phyloP scores from a whole-genome alignment of 2,113 vertebrate species.

The Atrichornis clamosus region DNA sequence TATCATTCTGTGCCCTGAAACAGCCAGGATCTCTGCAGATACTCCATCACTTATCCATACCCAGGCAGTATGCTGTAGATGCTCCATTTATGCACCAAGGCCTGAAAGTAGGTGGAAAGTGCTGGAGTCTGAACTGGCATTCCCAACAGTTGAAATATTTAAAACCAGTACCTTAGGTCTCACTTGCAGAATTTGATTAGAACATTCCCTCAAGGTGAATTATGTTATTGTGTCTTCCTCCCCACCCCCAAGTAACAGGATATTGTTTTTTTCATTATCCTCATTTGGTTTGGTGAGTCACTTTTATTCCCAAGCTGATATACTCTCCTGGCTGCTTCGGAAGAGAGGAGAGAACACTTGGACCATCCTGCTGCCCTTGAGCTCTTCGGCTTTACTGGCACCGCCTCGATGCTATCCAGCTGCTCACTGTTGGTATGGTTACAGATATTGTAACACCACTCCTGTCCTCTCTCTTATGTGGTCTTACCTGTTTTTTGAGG shows the following conservation, averaged over 20 bases:
- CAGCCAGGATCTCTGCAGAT: neutral
- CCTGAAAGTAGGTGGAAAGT: neutral
- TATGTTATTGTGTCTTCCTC: neutral
- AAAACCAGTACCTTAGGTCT: neutral
- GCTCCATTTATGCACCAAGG: neutral
- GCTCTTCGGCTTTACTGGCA: neutral
- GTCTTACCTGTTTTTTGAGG: neutral
- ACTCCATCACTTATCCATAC: neutral
- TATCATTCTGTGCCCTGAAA: neutral
- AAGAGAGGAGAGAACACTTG: neutral
- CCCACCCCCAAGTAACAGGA: neutral
- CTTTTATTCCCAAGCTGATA: neutral
- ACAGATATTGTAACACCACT: neutral
- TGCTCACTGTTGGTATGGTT: neutral
- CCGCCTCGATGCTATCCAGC: neutral
- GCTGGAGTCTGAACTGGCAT: neutral
- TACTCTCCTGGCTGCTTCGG: neutral
- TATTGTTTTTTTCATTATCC: neutral
- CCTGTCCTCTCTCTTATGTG: neutral
- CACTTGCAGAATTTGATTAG: neutral
- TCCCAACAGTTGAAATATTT: neutral
- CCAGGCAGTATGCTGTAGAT: neutral
- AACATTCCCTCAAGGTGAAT: neutral
- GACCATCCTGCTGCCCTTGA: neutral
- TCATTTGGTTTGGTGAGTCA: neutral